These are phyloP conservation scores for Vicugna pacos DNA, from an alignment of 2,113 vertebrate genomes.

Conservation along the genomic window DNA sequence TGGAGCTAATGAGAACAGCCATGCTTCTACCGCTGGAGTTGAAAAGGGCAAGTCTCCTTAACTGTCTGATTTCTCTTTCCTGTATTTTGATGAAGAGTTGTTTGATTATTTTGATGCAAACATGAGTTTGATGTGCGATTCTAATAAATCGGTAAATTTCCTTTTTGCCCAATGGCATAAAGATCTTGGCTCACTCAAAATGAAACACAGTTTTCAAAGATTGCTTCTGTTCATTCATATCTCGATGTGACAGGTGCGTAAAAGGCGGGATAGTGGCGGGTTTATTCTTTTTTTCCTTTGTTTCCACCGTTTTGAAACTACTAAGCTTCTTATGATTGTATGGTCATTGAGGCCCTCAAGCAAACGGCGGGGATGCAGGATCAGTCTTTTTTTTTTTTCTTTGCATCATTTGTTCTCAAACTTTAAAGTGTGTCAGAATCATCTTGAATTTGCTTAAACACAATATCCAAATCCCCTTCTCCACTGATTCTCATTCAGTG, in stretches of 20 bases:
- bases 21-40: background rate
- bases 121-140: background rate
- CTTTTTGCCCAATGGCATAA: background rate
- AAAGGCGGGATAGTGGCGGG: background rate
- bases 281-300: too few species aligned
- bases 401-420: too few species aligned
- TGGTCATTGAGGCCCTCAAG: too few species aligned
- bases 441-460: too few species aligned
- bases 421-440: too few species aligned
- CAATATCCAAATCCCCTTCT: too few species aligned
- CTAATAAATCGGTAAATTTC: constrained; percentile 2
- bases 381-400: too few species aligned
- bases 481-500: too few species aligned
- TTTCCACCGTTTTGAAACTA: too few species aligned
- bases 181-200: constrained; percentile 16
- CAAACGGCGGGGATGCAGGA: too few species aligned
- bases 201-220: constrained; percentile 46
- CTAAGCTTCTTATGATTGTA: too few species aligned
- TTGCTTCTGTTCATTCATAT: background rate
- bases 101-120: constrained; percentile 34
- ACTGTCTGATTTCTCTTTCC: background rate
- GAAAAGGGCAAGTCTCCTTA: background rate
- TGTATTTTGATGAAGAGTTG: background rate
- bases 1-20: background rate
- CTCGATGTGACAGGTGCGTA: background rate